Evolutionary conservation across 2,888 invertebrate genomes (phyloP), one percentile per base, ranked within the genome.

Genomic region (Chrysolina americana): DNA sequence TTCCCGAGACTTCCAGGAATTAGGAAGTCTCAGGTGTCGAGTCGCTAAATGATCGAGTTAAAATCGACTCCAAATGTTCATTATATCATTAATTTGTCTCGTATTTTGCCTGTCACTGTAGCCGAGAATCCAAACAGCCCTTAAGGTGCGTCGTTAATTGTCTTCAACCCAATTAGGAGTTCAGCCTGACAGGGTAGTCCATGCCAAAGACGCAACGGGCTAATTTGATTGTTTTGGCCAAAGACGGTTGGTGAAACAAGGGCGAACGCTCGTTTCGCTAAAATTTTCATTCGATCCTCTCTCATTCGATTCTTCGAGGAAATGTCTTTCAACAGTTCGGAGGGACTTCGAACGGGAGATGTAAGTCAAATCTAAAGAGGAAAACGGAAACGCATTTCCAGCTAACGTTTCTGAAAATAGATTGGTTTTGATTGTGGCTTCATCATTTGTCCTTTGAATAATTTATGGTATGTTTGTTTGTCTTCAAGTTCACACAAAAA

Each of bases 111-210:
- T 47, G 71, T 65, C 68, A 65, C 59, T 65, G 65, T 63, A 56
- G 19, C 62, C 65, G 70, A 69, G 68, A 53, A 53, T 56, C 64
- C 62, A 64, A 65, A 47, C 68, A 48, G 41, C 59, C 71, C 48
- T 23, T n/a, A 59, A 75, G 75, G 69, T 71, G 50, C 65, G 71
- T 68, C 70, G 68, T 76, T 80, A 76, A 80, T 80, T 76, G 75
- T 75, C 78, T 65, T 76, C 79, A 79, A 80, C 78, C 76, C 73
- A 75, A 79, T 80, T 80, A 80, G 74, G 36, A 70, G 70, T 63
- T 41, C 63, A 48, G 70, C 63, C 50, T 50, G 63, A 63, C 59
- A n/a, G 59, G n/a, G 28, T 11, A 59, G 59, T 28, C 28, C 59
- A 28, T 36, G 59, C n/a, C 59, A 59, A 59, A 23, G 59, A 59